Evolutionary conservation across 2,888 invertebrate species (phyloP), one percentile per base, ranked within the genome.

Genomic region (Agrotis exclamationis): DNA sequence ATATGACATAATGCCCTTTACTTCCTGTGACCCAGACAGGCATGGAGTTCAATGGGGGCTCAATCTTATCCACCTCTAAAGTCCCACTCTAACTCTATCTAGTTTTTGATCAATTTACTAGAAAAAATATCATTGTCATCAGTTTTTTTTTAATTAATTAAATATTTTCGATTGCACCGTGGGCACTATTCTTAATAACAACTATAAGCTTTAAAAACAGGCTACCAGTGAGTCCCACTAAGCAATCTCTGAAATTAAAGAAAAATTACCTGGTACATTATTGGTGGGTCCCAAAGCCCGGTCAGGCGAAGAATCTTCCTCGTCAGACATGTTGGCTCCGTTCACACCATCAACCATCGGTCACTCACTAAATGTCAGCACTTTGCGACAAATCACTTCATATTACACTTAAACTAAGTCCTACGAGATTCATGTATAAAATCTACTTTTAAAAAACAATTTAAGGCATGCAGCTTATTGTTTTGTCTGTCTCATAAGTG

Each of bases 231-330:
- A 56, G n/a, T 6, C 56, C 6, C 56, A 54, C 11, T 28, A 16
- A 11, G 18, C 4, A 28, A 16, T 9, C 20, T 62, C 6, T 28
- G 47, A n/a, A 62, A 58, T 33, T 4, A 47, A 14, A 53, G 3
- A 39, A 22, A 45, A 9, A 60, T 90, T 84, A 96, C 96, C 96
- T 82, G 96, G 95, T 58, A 95, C 92, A 92, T 91, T 96, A 74
- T 94, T 95, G 64, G 90, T 94, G 47, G 96, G 94, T 78, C 89
- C 91, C 80, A 95, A 85, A 1, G 93, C 96, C 93, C 92, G 88
- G 68, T 96, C 96, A 7, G 95, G 93, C 24, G 96, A 95, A 1
- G 94, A 93, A 62, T 96, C 96, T 77, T 96, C 96, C 65, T 96
- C 96, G 62, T 96, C 96, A 56, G 96, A 96, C 96, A 96, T 96